Evolutionary conservation across 2,797 vertebrate species (phyloP), one percentile per base, ranked within the genome.

Genomic region (Anguilla marmorata): DNA sequence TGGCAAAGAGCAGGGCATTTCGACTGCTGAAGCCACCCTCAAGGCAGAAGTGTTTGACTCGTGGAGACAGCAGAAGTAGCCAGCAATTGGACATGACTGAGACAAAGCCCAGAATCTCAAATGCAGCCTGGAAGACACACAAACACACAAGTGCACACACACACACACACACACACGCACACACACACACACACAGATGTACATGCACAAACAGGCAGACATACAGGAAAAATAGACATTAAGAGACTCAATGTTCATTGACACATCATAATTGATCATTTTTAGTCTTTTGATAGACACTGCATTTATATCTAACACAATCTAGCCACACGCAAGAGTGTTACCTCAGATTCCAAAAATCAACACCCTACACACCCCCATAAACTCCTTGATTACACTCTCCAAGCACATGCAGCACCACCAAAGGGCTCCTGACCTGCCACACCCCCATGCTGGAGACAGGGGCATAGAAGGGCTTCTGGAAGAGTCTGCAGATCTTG

Each of bases 21-120:
- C 91, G 92, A 85, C 90, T 69, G 88, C 92, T 95, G 90, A 96
- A 16, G 16, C 91, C 92, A 0, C 91, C 90, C 19, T 95, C 94
- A 82, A 91, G 89, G 69, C 92, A 91, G 76, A 93, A 63, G 41
- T 72, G 84, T 76, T 92, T 94, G 19, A 96, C 87, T 80, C 85
- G 93, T 12, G 96, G 95, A 0, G 96, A 97, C 89, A 97, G 93
- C 85, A 96, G 90, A 90, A 97, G 91, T 90, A 97, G 89, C 95
- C 96, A 97, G 91, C 96, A 97, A 94, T 97, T 97, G 63, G 96
- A 95, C 48, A 97, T 93, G 0, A 97, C 96, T 0, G 97, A 96
- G 86, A 96, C 91, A 6, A 95, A 97, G 41, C 96, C 96, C 89
- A 97, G 88, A 60, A 95, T 88, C 93, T 97, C 96, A 85, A 97